Base-by-base conservation (phyloP, 2,888 invertebrate genomes). In the Dryadula phaetusa region DNA sequence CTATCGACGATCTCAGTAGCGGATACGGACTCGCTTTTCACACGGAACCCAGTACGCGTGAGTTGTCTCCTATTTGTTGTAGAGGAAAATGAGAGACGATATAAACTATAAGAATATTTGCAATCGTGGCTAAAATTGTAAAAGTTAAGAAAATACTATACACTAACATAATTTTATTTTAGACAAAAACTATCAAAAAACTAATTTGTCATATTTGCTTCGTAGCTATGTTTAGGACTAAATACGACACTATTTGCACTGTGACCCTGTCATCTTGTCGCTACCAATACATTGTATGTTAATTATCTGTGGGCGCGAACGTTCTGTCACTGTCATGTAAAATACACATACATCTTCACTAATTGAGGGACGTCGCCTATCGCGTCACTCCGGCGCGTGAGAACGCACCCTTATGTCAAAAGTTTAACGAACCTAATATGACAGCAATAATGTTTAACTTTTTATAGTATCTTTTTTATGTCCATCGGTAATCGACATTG, bases 251-350 rank as follows among this genome's bases (percentile, higher is more conserved):
- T 66, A 77, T 79, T 78, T 73, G 79, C 77, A 68, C 64, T 68
- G 65, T 68, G 62, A 82, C 83, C 84, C 80, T 77, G 79, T 79
- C 79, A 77, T 76, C 73, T 70, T 62, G 76, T 76, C 77, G 91
- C 92, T 91, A 90, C 92, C 81, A 82, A 76, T 76, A 82, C 86
- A 92, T 92, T 92, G 92, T 92, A 91, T 92, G 92, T 75, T 89
- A 92, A 92, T 91, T 76, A 78, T 76, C 42, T 34, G 62, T 73
- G 70, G 70, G 76, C 75, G 68, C 79, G 79, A 77, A 81, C 81
- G 81, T 77, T 78, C 77, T 76, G 78, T 79, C 82, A 78, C 75
- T 76, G 79, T 74, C 73, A 73, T 56, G 56, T 40, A 40, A 22
- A 28, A 12, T 77, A 76, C 77, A 76, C 76, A 77, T 72, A 73